Conservation (phyloP, 2,888 invertebrate genomes). For the Biston betularia region DNA sequence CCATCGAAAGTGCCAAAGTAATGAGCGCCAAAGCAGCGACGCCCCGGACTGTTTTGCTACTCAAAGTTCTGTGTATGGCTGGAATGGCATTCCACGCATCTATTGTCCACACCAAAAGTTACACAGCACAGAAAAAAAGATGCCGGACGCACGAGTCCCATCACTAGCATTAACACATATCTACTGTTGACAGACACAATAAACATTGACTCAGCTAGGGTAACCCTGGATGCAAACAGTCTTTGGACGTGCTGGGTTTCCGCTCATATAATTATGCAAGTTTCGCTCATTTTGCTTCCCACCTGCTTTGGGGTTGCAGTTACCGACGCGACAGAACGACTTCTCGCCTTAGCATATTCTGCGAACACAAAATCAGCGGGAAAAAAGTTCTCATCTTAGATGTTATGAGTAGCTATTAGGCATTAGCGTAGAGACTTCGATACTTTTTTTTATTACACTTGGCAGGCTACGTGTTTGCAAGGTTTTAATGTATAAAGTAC, state of each 20-base stretch:
- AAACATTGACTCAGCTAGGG: slow-evolving; percentile 32
- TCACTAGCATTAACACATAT: slow-evolving; percentile 28
- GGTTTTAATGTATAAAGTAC: no score
- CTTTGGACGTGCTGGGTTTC: slow-evolving; percentile 29
- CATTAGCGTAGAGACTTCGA: neutral
- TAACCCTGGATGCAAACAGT: slow-evolving; percentile 16
- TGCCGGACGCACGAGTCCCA: neutral
- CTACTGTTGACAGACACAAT: slow-evolving; percentile 29
- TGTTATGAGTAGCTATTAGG: no score
- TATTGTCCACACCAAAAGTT: no score
- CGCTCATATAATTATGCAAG: slow-evolving; percentile 20
- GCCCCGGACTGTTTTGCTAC: no score
- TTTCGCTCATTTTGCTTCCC: slow-evolving; percentile 18
- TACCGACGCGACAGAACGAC: neutral
- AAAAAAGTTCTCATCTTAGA: neutral
- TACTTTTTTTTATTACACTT: no score
- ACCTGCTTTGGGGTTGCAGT: neutral
- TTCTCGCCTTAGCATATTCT: no score
- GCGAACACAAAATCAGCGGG: neutral
- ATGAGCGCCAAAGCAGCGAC: no score
- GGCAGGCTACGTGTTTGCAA: no score
- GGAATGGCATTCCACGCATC: no score
- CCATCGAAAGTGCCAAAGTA: no score
- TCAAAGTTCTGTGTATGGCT: no score
- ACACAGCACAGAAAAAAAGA: no score